Evolutionary conservation across 1,140 invertebrate genomes (phyloP), one percentile per base, ranked within the genome.

Genomic region (Drosophila teissieri): DNA sequence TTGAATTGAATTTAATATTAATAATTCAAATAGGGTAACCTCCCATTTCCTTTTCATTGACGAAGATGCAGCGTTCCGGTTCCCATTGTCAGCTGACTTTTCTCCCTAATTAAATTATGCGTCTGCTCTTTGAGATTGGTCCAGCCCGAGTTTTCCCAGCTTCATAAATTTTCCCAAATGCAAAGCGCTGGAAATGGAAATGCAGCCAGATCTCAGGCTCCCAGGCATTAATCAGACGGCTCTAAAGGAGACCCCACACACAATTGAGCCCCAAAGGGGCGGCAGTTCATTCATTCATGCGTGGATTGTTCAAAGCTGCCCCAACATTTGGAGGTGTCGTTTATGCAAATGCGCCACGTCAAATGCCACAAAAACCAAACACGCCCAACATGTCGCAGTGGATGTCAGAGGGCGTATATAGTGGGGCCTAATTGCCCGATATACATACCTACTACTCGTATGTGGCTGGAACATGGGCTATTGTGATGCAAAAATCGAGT

Each of bases 221-320:
- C 83, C 83, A 86, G 79, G 79, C 83, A 86, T 88, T 88, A 88
- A 88, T 86, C 83, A 82, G 42, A 53, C 8, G 12, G 44, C 73
- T 61, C 44, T 64, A 56, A 56, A 57, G 52, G 60, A 70, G 80
- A 82, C 80, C 61, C 60, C 83, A 75, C 78, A 75, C 62, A 78
- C 40, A 65, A 70, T 42, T 27, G 44, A 17, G 22, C 48, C n/a
- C 48, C 10, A 51, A n/a, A 51, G 49, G 40, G 48, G 48, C 48
- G 48, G 27, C 24, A 1, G 48, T 60, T 57, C 31, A 10, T 45
- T 19, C 79, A 86, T 83, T 88, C 79, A 86, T 89, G 83, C 84
- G 83, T 86, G 84, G 83, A 82, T 61, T 49, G 74, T 86, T 64
- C 49, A 45, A 63, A 49, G 67, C 48, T 44, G 49, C 40, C 39